Evolutionary conservation across 53 echinoderm and acorn worm species (phyloP).

Genomic region (Echinarachnius parma): DNA sequence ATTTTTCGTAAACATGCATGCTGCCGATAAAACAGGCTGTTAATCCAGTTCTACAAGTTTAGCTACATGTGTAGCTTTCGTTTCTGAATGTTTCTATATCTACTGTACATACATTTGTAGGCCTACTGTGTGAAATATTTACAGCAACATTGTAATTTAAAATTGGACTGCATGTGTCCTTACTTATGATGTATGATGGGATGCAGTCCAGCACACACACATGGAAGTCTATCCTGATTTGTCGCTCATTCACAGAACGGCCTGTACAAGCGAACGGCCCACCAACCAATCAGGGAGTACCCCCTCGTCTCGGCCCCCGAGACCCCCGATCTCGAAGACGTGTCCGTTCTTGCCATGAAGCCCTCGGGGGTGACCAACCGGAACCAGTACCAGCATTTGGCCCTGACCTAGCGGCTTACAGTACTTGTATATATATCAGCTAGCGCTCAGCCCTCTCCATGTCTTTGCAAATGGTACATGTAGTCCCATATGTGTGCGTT

Average conservation of each 20-base stretch:
- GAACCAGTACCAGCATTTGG: slow-evolving; percentile 33
- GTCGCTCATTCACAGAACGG: slow-evolving; percentile 56
- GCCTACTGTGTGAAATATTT: too few species aligned
- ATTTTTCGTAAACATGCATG: too few species aligned
- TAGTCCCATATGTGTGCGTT: slow-evolving; percentile 1
- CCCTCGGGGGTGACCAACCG: slow-evolving; percentile 27
- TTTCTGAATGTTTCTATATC: too few species aligned
- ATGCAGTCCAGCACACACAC: too few species aligned
- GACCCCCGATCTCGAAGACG: slow-evolving; percentile 90
- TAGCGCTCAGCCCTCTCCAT: slow-evolving; percentile 14
- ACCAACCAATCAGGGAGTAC: slow-evolving; percentile 97
- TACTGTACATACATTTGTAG: too few species aligned
- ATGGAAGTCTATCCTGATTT: too few species aligned
- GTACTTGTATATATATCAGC: neutral
- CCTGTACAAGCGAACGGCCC: slow-evolving; percentile 69
- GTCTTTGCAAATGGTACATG: neutral
- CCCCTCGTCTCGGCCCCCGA: slow-evolving; percentile 86
- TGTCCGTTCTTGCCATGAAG: slow-evolving; percentile 75
- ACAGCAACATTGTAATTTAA: too few species aligned
- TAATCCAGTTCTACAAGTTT: too few species aligned
- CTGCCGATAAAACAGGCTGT: too few species aligned
- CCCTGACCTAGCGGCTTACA: slow-evolving; percentile 22
- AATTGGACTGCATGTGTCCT: too few species aligned
- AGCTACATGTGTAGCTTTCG: too few species aligned
- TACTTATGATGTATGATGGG: too few species aligned